Evolutionary conservation across 2,888 invertebrate genomes (phyloP).

Genomic region (Acrobasis consociella): DNA sequence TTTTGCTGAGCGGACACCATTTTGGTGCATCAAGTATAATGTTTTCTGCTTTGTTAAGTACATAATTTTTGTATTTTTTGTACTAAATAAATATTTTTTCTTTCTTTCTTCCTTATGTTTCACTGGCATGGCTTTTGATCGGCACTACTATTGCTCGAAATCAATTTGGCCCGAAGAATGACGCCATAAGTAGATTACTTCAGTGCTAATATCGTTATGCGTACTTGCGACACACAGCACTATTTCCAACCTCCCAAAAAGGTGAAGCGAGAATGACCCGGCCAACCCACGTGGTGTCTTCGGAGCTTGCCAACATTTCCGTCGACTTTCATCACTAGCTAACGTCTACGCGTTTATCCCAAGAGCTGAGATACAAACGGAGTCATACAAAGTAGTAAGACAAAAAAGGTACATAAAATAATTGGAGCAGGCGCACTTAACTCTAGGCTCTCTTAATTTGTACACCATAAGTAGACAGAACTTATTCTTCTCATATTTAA

Average conservation of each 20-base stretch:
- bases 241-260: slow-evolving; percentile 12
- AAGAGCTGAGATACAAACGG: neutral
- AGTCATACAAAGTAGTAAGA: neutral
- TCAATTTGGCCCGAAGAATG: too few relatives aligned
- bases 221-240: neutral
- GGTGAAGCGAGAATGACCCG: slow-evolving; percentile 19
- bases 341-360: neutral
- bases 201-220: neutral
- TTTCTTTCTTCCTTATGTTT: too few relatives aligned
- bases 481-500: too few relatives aligned
- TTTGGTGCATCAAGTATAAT: too few relatives aligned
- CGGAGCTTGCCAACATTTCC: slow-evolving; percentile 15
- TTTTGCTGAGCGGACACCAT: too few relatives aligned
- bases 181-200: too few relatives aligned
- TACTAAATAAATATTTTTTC: too few relatives aligned
- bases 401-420: neutral
- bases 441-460: neutral
- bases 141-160: too few relatives aligned
- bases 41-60: too few relatives aligned
- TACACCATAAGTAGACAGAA: neutral
- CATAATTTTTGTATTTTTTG: too few relatives aligned
- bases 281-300: slow-evolving; percentile 2
- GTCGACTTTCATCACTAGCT: slow-evolving; percentile 11
- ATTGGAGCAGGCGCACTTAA: too few relatives aligned
- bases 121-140: too few relatives aligned